Percentiles rank a stretch among this genome's conserved stretches.
Evolutionary conservation across 2,888 invertebrate species (phyloP).

Genomic region (Tortricodes alternella): DNA sequence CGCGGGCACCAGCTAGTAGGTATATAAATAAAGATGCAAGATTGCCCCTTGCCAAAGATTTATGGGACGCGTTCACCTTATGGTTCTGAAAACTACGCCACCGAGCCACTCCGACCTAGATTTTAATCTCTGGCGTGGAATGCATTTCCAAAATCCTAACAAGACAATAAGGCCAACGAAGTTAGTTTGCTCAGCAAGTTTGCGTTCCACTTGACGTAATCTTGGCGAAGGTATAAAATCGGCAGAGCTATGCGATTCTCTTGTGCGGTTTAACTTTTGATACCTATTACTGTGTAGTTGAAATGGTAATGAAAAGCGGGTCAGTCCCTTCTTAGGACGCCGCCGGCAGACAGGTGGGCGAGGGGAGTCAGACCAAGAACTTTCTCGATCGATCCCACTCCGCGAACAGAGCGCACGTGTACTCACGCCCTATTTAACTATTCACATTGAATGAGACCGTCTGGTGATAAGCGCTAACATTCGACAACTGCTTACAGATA

Average conservation of each 20-base stretch:
- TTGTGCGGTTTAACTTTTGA: slow-evolving; percentile 25
- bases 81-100: slow-evolving; percentile 20
- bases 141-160: slow-evolving; percentile 24
- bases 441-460: slow-evolving; percentile 37
- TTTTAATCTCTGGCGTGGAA: slow-evolving; percentile 28
- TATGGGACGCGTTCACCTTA: slow-evolving; percentile 5
- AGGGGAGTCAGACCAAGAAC: slow-evolving; percentile 36
- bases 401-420: slow-evolving; percentile 37
- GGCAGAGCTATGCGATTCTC: slow-evolving; percentile 9
- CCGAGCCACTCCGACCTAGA: slow-evolving; percentile 27
- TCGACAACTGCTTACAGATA: slow-evolving; percentile 13
- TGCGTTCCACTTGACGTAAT: slow-evolving; percentile 19
- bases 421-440: slow-evolving; percentile 39
- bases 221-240: slow-evolving; percentile 23
- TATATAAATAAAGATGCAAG: slow-evolving; percentile 6
- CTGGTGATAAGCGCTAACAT: slow-evolving; percentile 19
- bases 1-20: too few species aligned
- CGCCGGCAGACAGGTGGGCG: slow-evolving; percentile 38
- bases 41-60: slow-evolving; percentile 2
- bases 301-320: slow-evolving; percentile 39
- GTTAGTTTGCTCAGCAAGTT: slow-evolving; percentile 20
- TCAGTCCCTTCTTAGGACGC: slow-evolving; percentile 35
- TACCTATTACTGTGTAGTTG: slow-evolving; percentile 17
- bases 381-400: slow-evolving; percentile 42
- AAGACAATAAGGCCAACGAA: slow-evolving; percentile 23